Percentiles rank a stretch among this genome's conserved stretches.
Evolutionary conservation across 1,140 invertebrate species (phyloP).

Genomic region (Dendrolimus punctatus): DNA sequence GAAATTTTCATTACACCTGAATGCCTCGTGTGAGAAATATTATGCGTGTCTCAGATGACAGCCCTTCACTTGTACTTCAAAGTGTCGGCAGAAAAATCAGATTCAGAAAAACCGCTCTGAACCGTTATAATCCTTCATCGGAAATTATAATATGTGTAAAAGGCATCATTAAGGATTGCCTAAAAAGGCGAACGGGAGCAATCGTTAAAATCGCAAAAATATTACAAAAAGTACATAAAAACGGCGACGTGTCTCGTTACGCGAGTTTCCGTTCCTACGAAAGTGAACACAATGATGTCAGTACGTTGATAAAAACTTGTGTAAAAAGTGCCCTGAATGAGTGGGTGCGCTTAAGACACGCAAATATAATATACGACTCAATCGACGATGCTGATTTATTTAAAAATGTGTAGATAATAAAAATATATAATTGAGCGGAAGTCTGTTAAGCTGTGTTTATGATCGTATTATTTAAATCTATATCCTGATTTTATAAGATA

Average conservation of each 20-base stretch:
- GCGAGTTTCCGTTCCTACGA: constrained; percentile 63
- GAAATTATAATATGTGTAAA: constrained; percentile 57
- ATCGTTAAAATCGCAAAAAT: constrained; percentile 64
- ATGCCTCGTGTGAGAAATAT: constrained; percentile 54
- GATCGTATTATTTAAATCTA: too few relatives aligned
- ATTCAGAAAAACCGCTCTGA: constrained; percentile 29
- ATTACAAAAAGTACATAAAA: constrained; percentile 57
- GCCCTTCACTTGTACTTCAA: constrained; percentile 48
- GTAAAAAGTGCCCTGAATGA: constrained; percentile 57
- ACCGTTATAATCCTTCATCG: constrained; percentile 65
- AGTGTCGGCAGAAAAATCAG: constrained; percentile 26
- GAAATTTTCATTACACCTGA: constrained; percentile 48
- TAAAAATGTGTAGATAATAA: background rate
- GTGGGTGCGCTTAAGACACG: constrained; percentile 32
- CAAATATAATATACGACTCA: constrained; percentile 29
- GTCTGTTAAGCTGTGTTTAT: constrained; percentile 24
- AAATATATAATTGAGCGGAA: constrained; percentile 40
- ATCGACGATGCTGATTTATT: constrained; percentile 1
- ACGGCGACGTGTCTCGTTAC: constrained; percentile 55
- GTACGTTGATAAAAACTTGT: constrained; percentile 45
- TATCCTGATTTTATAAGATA: too few relatives aligned
- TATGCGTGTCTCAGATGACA: constrained; percentile 51
- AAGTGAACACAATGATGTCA: constrained; percentile 64
- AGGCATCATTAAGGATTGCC: constrained; percentile 65
- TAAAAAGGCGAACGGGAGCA: constrained; percentile 65